Conservation (phyloP, 2,888 invertebrate genomes). For the Noctua pronuba region DNA sequence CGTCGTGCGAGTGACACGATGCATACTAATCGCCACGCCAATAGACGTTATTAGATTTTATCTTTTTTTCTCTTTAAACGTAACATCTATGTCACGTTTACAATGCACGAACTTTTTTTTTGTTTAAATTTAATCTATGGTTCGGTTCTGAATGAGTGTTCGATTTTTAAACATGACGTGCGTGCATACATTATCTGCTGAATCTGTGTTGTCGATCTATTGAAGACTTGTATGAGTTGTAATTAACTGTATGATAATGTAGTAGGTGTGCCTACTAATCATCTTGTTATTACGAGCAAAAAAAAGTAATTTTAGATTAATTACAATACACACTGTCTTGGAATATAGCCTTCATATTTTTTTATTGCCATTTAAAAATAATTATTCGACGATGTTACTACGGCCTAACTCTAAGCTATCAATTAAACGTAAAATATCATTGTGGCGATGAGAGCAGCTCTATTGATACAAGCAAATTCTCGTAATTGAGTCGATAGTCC, state of each 20-base stretch:
- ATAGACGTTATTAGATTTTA: conserved; percentile 70
- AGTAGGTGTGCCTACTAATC: conserved; percentile 7
- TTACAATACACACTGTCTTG: conserved; percentile 13
- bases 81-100: conserved; percentile 60
- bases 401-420: neutral
- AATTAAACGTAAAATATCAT: conserved; percentile 52
- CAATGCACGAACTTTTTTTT: conserved; percentile 36
- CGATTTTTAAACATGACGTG: conserved; percentile 45
- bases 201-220: conserved; percentile 54
- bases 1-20: conserved; percentile 58
- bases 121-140: conserved; percentile 38
- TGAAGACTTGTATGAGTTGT: conserved; percentile 34
- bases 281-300: conserved; percentile 12
- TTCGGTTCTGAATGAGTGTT: conserved; percentile 57
- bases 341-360: conserved; percentile 20
- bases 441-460: conserved; percentile 22
- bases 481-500: conserved; percentile 43
- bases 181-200: conserved; percentile 19
- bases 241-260: conserved; percentile 44
- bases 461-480: conserved; percentile 53
- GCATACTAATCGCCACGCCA: conserved; percentile 69
- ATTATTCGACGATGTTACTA: conserved; percentile 13
- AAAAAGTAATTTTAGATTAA: conserved; percentile 29
- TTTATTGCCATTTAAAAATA: conserved; percentile 10
- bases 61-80: conserved; percentile 47